Conservation (phyloP, 2,888 invertebrate species). For the Pristionchus japonicus region DNA sequence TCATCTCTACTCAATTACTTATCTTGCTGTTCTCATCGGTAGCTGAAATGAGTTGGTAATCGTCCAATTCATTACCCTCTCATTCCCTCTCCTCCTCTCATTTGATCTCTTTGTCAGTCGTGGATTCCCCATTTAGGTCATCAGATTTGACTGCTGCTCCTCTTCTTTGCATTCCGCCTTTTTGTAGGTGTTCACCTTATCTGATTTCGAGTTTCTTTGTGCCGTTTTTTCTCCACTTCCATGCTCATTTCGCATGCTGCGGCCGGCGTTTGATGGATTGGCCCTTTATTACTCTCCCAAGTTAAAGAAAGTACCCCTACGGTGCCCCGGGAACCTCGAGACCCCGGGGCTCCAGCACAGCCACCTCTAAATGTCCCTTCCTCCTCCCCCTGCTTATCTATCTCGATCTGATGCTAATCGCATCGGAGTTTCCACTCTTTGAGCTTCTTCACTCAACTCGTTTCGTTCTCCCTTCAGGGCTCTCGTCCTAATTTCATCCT, state of each 20-base stretch:
- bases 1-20: not conserved
- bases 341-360: not conserved
- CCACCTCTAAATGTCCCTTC: not conserved
- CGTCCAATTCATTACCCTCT: not conserved
- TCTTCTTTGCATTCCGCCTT: not conserved
- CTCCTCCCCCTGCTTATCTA: not conserved
- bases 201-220: not conserved
- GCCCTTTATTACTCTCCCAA: not conserved
- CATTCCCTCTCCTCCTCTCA: not conserved
- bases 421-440: not conserved
- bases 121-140: not conserved
- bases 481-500: not conserved
- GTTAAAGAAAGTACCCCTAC: not conserved
- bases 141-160: not conserved
- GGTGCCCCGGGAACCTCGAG: not conserved
- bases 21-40: no score
- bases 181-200: not conserved
- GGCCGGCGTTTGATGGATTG: not conserved
- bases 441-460: constrained; percentile 17
- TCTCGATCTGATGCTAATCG: not conserved
- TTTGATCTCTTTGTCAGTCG: constrained; percentile 36
- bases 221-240: not conserved
- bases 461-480: not conserved
- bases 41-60: not conserved
- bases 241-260: not conserved